phyloP scores from a whole-genome alignment of 2,888 invertebrate genomes.

The Agonopterix arenella region DNA sequence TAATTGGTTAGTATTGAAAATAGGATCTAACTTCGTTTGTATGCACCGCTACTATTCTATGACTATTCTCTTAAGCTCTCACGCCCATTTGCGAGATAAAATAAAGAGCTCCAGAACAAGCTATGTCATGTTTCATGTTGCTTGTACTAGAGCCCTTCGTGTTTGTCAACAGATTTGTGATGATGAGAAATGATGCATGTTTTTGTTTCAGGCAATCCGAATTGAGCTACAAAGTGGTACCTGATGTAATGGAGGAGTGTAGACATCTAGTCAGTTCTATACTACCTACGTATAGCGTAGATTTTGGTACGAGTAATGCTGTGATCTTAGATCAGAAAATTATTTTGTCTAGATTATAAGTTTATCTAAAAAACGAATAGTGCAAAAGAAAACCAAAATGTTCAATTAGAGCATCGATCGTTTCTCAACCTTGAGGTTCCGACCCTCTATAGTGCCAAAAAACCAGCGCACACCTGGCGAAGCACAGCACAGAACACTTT shows the following conservation, averaged over 20 bases:
- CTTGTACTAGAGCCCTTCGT: background rate
- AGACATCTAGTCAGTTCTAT: slow-evolving; percentile 35
- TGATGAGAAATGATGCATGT: background rate
- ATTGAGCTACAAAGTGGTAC: slow-evolving; percentile 31
- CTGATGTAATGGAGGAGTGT: slow-evolving; percentile 30
- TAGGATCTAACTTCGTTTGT: no score
- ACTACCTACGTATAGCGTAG: slow-evolving; percentile 34
- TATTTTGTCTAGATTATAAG: slow-evolving; percentile 30
- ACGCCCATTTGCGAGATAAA: no score
- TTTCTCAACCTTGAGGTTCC: no score
- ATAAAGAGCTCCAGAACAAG: background rate
- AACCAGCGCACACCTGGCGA: no score
- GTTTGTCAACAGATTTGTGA: background rate
- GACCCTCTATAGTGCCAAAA: no score
- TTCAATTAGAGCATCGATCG: no score
- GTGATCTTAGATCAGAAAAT: slow-evolving; percentile 35
- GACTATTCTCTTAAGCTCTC: no score
- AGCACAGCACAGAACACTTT: no score
- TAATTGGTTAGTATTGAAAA: no score
- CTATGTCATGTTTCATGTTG: background rate
- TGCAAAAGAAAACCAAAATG: no score
- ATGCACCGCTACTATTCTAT: no score
- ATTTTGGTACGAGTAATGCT: slow-evolving; percentile 36
- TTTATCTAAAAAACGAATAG: background rate
- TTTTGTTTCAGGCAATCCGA: slow-evolving; percentile 12